Percentiles rank a stretch among this genome's conserved stretches.
Conservation (phyloP, 2,797 vertebrate species). For the Crypturellus tataupa region DNA sequence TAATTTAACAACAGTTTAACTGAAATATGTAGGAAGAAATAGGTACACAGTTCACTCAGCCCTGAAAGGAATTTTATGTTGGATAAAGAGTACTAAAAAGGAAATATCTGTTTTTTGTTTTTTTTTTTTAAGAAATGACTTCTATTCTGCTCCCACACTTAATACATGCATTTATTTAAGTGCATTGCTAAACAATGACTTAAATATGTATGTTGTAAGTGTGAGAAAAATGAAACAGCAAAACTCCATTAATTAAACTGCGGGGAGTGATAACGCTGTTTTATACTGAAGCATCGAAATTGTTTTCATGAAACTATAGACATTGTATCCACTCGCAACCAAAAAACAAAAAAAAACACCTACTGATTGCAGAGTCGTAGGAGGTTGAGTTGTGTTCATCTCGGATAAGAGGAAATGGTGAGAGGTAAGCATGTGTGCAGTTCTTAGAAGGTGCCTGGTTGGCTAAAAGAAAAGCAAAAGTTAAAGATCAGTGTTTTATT, state of each 20-base stretch:
- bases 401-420: slow-evolving; percentile 90
- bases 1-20: background rate
- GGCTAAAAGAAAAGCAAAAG: slow-evolving; percentile 78
- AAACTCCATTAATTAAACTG: slow-evolving; percentile 37
- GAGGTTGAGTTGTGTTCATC: slow-evolving; percentile 88
- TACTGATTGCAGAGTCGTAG: slow-evolving; percentile 92
- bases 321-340: background rate
- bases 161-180: background rate
- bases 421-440: slow-evolving; percentile 92
- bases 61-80: background rate
- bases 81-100: background rate
- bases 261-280: background rate
- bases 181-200: background rate
- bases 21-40: background rate
- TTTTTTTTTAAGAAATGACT: background rate
- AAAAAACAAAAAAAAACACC: slow-evolving; percentile 75
- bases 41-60: background rate
- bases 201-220: slow-evolving; percentile 22
- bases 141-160: background rate
- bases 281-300: background rate
- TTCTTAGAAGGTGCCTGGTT: slow-evolving; percentile 89
- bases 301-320: background rate
- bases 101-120: background rate
- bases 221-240: slow-evolving; percentile 7
- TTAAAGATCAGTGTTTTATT: background rate